Evolutionary conservation across 2,888 invertebrate genomes (phyloP).

Genomic region (Microchrysa polita): DNA sequence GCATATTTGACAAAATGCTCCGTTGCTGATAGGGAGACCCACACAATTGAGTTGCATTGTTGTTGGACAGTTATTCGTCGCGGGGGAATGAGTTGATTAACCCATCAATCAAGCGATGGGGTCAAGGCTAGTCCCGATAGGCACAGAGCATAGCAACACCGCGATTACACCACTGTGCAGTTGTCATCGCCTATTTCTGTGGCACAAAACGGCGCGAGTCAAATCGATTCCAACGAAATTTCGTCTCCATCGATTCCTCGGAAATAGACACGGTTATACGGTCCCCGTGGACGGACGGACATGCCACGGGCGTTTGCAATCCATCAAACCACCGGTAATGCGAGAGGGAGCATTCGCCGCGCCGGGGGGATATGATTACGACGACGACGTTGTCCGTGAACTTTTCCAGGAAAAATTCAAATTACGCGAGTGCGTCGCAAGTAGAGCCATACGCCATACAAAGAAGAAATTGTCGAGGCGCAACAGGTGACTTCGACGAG

Average conservation of each 20-base stretch:
- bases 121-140: conserved; percentile 26
- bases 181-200: no score
- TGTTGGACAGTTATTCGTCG: conserved; percentile 2
- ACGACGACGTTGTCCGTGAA: no score
- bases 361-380: no score
- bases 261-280: no score
- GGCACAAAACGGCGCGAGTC: no score
- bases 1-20: conserved; percentile 23
- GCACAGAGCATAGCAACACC: no score
- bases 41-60: background rate
- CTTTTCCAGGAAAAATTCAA: no score
- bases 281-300: background rate
- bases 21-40: background rate
- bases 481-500: conserved; percentile 23
- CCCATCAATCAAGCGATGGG: conserved; percentile 4
- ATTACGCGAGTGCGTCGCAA: conserved; percentile 8
- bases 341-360: background rate
- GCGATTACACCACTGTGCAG: no score
- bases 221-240: no score
- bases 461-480: conserved; percentile 25
- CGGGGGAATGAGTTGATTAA: conserved; percentile 23
- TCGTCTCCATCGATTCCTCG: no score
- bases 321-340: background rate
- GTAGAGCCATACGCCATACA: no score
- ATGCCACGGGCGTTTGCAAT: background rate